phyloP scores from a whole-genome alignment of 2,113 vertebrate species.

The Syngnathoides biaculeatus region DNA sequence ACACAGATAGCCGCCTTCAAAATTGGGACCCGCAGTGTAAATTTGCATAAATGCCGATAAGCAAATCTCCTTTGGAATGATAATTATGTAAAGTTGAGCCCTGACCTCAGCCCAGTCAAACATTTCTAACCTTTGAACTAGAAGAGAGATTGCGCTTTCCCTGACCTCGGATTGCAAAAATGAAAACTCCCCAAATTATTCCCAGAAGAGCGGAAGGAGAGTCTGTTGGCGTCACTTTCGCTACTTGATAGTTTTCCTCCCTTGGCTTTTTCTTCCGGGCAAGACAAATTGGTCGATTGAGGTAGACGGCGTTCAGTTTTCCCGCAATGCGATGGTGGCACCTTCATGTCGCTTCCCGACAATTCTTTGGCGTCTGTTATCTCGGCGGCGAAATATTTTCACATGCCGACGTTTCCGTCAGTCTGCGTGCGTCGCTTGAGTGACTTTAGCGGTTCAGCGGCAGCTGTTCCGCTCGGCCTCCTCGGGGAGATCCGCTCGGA shows the following conservation, averaged over 20 bases:
- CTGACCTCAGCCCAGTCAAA: background rate
- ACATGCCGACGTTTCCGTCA: background rate
- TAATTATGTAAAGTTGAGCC: background rate
- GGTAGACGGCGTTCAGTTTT: background rate
- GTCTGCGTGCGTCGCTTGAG: background rate
- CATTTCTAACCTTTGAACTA: background rate
- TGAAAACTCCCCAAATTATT: background rate
- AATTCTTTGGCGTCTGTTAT: background rate
- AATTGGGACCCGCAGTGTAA: no score
- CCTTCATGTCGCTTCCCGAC: background rate
- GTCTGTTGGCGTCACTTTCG: background rate
- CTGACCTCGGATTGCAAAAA: background rate
- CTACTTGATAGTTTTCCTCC: background rate
- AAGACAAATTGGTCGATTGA: background rate
- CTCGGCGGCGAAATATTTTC: background rate
- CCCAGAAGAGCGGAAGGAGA: background rate
- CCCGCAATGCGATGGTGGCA: background rate
- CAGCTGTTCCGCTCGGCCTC: constrained; percentile 9
- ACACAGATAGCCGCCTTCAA: no score
- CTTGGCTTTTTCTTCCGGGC: background rate
- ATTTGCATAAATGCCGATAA: no score
- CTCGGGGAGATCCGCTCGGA: background rate
- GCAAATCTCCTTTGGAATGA: no score
- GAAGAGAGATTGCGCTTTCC: background rate
- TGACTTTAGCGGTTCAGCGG: background rate